These are phyloP conservation scores for Caenorhabditis brenneri DNA, from an alignment of 1,140 invertebrate genomes.

Conservation along the genomic window DNA sequence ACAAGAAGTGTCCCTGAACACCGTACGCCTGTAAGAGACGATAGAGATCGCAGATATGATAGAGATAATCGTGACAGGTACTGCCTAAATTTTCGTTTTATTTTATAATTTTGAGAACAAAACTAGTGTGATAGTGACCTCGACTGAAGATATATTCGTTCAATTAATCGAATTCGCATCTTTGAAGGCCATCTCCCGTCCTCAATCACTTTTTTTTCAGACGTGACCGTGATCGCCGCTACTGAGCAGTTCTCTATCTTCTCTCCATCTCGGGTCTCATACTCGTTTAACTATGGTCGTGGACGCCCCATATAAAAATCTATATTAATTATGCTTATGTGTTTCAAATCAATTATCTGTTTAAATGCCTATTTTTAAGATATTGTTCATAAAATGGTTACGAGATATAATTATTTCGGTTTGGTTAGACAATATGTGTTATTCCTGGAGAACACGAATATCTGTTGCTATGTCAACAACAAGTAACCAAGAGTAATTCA, in stretches of 20 bases:
- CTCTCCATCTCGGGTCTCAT: neutral
- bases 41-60: constrained; percentile 3
- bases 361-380: neutral
- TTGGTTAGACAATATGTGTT: neutral
- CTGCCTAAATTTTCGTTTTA: constrained; percentile 69
- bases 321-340: neutral
- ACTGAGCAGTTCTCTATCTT: neutral
- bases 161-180: neutral
- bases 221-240: constrained; percentile 42
- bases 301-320: neutral
- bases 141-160: neutral
- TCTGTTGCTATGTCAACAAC: constrained; percentile 5
- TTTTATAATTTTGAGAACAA: neutral
- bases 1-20: constrained; percentile 26
- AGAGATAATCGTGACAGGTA: constrained; percentile 25
- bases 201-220: constrained; percentile 32
- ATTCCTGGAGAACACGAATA: constrained; percentile 9
- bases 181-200: neutral
- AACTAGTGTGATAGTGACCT: constrained; percentile 14
- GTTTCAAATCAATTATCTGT: neutral
- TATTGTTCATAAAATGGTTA: neutral
- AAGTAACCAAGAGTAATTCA: neutral
- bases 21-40: constrained; percentile 1
- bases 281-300: neutral
- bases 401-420: neutral